Conservation (phyloP, 2,797 vertebrate genomes). For the Poecilia velifera region DNA sequence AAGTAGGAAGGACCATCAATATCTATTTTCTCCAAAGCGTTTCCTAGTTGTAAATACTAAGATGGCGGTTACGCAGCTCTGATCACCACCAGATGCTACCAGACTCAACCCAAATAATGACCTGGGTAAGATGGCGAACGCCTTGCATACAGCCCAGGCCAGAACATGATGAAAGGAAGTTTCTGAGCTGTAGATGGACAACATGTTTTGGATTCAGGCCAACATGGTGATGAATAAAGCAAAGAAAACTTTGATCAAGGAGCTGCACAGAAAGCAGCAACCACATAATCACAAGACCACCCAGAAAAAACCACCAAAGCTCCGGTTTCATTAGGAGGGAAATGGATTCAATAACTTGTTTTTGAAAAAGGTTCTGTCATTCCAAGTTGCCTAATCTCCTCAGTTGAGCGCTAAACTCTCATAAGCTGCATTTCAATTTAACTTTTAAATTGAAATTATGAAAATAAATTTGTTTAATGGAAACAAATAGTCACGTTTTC, state of each 20-base stretch:
- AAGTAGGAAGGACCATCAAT: background rate
- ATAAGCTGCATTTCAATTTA: background rate
- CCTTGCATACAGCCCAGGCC: background rate
- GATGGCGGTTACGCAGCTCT: background rate
- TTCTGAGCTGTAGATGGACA: background rate
- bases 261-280: background rate
- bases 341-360: background rate
- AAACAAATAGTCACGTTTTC: too few relatives aligned
- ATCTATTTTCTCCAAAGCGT: background rate
- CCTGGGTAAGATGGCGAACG: background rate
- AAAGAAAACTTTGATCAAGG: background rate
- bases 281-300: constrained; percentile 1
- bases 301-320: background rate
- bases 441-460: background rate
- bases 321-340: background rate
- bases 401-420: background rate
- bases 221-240: constrained; percentile 1
- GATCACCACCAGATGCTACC: background rate
- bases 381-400: background rate
- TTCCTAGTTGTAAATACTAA: background rate
- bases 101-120: background rate
- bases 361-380: background rate
- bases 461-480: too few relatives aligned
- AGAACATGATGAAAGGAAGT: background rate
- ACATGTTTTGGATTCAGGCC: background rate